Evolutionary conservation across 2,797 vertebrate species (phyloP).

Genomic region (Cuniculus paca): DNA sequence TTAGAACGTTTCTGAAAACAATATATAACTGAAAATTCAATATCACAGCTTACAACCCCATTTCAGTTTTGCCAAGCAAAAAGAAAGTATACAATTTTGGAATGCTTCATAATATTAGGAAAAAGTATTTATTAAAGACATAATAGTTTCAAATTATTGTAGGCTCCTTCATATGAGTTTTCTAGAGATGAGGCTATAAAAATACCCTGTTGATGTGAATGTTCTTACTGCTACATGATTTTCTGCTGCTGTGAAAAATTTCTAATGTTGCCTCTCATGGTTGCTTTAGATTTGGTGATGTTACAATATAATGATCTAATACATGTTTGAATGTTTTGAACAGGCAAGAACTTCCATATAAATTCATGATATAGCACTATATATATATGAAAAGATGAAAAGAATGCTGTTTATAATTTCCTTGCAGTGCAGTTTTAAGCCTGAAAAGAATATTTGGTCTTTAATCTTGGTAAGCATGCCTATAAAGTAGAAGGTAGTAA

Average conservation of each 20-base stretch:
- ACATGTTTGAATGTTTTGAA: background rate
- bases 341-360: background rate
- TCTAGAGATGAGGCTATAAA: background rate
- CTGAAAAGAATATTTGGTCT: slow-evolving; percentile 7
- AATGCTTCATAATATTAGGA: background rate
- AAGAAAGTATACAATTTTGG: background rate
- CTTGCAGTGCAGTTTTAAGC: slow-evolving; percentile 31
- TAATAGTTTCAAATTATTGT: background rate
- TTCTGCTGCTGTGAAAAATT: background rate
- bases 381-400: background rate
- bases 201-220: background rate
- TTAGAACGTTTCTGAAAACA: slow-evolving; percentile 75
- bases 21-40: slow-evolving; percentile 68
- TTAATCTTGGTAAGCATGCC: slow-evolving; percentile 23
- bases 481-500: background rate
- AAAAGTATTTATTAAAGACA: background rate
- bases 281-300: background rate
- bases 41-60: slow-evolving; percentile 54
- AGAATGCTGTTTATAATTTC: background rate
- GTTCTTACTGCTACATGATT: background rate
- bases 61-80: background rate
- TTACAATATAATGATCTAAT: background rate
- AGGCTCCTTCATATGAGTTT: background rate
- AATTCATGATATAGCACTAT: background rate
- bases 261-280: background rate